These are phyloP conservation scores for Andrena marginata DNA, from an alignment of 2,888 invertebrate species.

Conservation along the genomic window DNA sequence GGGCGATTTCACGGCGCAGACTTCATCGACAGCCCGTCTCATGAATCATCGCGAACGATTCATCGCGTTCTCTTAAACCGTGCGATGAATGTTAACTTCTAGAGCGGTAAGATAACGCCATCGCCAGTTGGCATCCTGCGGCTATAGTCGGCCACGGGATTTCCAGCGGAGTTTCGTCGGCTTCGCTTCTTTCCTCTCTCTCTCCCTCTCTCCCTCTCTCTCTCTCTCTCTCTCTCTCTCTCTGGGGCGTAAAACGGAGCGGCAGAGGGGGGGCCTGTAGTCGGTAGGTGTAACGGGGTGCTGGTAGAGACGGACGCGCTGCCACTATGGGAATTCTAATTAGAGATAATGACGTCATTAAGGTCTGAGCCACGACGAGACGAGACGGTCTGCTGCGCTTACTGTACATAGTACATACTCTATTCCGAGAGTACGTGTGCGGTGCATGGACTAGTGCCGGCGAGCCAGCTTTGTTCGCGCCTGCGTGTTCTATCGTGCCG, in stretches of 20 bases:
- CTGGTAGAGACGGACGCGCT: slow-evolving; percentile 49
- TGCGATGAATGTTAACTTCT: not conserved
- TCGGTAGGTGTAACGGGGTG: slow-evolving; percentile 63
- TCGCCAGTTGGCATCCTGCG: not conserved
- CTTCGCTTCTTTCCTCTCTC: slow-evolving; percentile 8
- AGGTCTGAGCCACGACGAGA: slow-evolving; percentile 81
- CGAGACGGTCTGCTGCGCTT: slow-evolving; percentile 80
- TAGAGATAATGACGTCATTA: slow-evolving; percentile 83
- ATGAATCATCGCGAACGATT: not conserved
- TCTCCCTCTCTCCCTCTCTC: no score
- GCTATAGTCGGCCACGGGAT: not conserved
- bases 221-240: no score
- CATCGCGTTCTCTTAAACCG: not conserved
- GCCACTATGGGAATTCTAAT: slow-evolving; percentile 79
- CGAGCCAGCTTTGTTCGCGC: slow-evolving; percentile 56
- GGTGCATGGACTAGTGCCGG: slow-evolving; percentile 24
- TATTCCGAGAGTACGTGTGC: slow-evolving; percentile 41
- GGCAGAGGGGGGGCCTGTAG: not conserved
- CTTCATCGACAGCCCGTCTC: not conserved
- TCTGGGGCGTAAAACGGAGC: slow-evolving; percentile 7
- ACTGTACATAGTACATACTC: slow-evolving; percentile 74
- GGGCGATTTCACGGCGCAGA: slow-evolving; percentile 6
- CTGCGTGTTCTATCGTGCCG: slow-evolving; percentile 50
- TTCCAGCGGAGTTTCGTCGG: slow-evolving; percentile 26
- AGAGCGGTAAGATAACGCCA: not conserved